Conservation (phyloP, 2,888 invertebrate genomes). For the Aporophyla lueneburgensis region DNA sequence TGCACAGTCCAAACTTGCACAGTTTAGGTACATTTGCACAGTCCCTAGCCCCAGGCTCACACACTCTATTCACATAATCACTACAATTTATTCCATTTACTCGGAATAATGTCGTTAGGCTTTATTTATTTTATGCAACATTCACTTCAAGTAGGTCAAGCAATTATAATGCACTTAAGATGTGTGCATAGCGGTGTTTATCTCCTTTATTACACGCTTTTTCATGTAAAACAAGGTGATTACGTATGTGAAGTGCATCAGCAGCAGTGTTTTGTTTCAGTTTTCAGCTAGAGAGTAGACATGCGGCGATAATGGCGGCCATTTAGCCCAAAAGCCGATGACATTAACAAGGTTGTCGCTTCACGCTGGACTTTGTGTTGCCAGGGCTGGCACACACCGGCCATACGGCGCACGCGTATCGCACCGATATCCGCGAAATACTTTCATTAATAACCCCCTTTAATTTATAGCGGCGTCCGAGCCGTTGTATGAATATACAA, state of each 20-base stretch:
- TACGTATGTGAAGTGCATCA: constrained; percentile 69
- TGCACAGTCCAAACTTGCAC: not conserved
- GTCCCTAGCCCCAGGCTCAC: constrained; percentile 63
- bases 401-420: constrained; percentile 44
- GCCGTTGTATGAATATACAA: constrained; percentile 72
- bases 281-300: constrained; percentile 65
- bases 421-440: constrained; percentile 70
- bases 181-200: constrained; percentile 71
- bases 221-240: constrained; percentile 73
- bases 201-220: constrained; percentile 71
- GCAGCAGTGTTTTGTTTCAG: constrained; percentile 71
- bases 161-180: constrained; percentile 83
- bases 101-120: constrained; percentile 80
- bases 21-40: not conserved
- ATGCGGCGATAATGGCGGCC: constrained; percentile 67
- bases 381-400: constrained; percentile 28
- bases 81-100: constrained; percentile 78
- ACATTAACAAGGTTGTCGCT: constrained; percentile 74
- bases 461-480: constrained; percentile 74
- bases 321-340: constrained; percentile 75
- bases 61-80: constrained; percentile 72
- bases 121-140: constrained; percentile 79
- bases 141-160: constrained; percentile 72
- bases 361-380: constrained; percentile 65
- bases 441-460: constrained; percentile 74